phyloP scores from a whole-genome alignment of 2,888 invertebrate genomes.

The Phorcus lineatus region DNA sequence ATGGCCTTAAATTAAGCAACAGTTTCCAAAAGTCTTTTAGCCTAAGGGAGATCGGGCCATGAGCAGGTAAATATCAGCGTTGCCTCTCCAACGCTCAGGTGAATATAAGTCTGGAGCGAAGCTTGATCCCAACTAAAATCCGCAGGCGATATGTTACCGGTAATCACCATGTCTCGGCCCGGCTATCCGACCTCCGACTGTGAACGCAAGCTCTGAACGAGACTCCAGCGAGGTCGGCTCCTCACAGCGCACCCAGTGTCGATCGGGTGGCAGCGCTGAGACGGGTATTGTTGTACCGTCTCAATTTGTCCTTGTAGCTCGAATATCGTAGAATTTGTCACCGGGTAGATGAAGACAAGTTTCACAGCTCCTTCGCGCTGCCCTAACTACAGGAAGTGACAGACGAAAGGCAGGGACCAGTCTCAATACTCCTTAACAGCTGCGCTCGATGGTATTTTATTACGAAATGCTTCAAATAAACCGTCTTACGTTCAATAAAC shows the following conservation, averaged over 20 bases:
- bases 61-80: slow-evolving; percentile 10
- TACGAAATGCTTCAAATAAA: slow-evolving; percentile 18
- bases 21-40: background rate
- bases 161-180: slow-evolving; percentile 5
- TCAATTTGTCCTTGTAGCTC: slow-evolving; percentile 23
- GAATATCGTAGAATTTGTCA: slow-evolving; percentile 13
- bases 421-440: slow-evolving; percentile 5
- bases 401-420: background rate
- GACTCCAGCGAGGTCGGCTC: background rate
- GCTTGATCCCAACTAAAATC: background rate
- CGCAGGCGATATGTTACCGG: slow-evolving; percentile 10
- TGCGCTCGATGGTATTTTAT: slow-evolving; percentile 2
- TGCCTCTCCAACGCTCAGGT: background rate
- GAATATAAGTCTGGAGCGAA: background rate
- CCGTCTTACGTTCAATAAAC: background rate
- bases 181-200: slow-evolving; percentile 14
- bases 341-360: background rate
- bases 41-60: background rate
- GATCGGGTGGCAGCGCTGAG: background rate
- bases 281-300: background rate
- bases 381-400: background rate
- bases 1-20: slow-evolving; percentile 1
- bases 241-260: background rate
- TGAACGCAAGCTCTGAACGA: background rate
- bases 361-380: background rate